phyloP scores from a whole-genome alignment of 2,797 vertebrate genomes.

The Hydrolagus colliei region DNA sequence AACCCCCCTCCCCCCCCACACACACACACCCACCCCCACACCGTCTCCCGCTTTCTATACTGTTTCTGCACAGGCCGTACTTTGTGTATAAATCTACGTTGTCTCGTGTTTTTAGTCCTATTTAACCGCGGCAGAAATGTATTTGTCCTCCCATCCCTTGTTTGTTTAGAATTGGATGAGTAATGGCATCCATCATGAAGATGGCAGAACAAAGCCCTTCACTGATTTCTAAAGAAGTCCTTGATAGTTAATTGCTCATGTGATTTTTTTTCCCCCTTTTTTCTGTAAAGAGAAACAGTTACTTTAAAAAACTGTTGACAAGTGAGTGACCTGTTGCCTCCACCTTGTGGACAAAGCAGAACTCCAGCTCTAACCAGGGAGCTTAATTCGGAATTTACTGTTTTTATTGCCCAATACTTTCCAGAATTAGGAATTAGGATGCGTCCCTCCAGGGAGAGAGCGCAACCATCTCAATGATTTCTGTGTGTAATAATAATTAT shows the following conservation, averaged over 20 bases:
- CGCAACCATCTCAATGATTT: no score
- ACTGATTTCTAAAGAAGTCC: slow-evolving; percentile 22
- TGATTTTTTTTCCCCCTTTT: not conserved
- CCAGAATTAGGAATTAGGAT: no score
- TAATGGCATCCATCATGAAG: not conserved
- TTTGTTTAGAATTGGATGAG: not conserved
- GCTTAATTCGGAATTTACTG: no score
- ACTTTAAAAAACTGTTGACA: not conserved
- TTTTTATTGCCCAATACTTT: no score
- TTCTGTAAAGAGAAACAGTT: not conserved
- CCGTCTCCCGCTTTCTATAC: not conserved
- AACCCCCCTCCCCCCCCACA: not conserved
- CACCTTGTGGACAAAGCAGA: no score
- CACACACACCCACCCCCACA: no score
- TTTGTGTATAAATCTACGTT: slow-evolving; percentile 7
- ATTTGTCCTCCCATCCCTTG: not conserved
- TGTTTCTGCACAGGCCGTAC: not conserved
- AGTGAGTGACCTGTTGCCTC: not conserved
- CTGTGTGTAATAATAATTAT: no score
- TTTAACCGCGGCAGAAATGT: not conserved
- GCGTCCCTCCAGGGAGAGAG: no score
- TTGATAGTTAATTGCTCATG: slow-evolving; percentile 2
- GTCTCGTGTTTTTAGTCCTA: not conserved
- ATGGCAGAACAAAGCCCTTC: not conserved
- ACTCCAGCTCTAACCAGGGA: no score